phyloP scores from a whole-genome alignment of 2,888 invertebrate species.

The Cerceris ruficornis region DNA sequence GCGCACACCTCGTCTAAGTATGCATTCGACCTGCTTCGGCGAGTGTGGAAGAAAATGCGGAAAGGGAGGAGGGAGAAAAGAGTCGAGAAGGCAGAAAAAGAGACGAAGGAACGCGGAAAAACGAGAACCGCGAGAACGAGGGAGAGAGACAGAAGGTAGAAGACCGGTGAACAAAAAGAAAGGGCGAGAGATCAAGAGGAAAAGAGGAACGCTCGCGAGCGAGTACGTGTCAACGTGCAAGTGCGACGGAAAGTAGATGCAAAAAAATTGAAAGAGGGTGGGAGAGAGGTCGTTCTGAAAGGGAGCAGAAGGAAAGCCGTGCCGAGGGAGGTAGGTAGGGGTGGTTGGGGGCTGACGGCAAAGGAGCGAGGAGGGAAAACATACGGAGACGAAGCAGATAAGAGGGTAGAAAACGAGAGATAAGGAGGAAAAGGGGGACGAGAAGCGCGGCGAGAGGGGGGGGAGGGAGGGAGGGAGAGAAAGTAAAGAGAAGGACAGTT shows the following conservation, averaged over 20 bases:
- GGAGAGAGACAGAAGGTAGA: not conserved
- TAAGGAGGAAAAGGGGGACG: constrained; percentile 13
- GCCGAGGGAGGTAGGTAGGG: constrained; percentile 9
- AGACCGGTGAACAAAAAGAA: not conserved
- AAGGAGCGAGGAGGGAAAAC: not conserved
- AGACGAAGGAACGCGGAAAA: constrained; percentile 11
- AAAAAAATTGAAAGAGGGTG: constrained; percentile 5
- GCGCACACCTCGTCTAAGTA: constrained; percentile 43
- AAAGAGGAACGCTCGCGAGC: constrained; percentile 14
- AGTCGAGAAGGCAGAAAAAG: constrained; percentile 16
- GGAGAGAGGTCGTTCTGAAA: not conserved
- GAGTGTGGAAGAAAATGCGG: constrained; percentile 44
- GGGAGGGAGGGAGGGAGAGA: constrained; percentile 1
- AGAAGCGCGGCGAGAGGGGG: constrained; percentile 20
- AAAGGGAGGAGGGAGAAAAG: not conserved
- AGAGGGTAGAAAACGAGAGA: constrained; percentile 17
- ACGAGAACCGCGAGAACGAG: not conserved
- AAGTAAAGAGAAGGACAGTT: not conserved
- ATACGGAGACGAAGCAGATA: not conserved
- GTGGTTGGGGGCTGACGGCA: not conserved
- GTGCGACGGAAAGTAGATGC: constrained; percentile 20
- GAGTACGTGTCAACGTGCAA: not conserved
- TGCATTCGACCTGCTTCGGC: constrained; percentile 53
- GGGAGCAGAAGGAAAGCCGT: not conserved
- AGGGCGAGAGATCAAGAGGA: not conserved